phyloP scores from a whole-genome alignment of 1,140 invertebrate species.

The Gonatopus flavifemur region DNA sequence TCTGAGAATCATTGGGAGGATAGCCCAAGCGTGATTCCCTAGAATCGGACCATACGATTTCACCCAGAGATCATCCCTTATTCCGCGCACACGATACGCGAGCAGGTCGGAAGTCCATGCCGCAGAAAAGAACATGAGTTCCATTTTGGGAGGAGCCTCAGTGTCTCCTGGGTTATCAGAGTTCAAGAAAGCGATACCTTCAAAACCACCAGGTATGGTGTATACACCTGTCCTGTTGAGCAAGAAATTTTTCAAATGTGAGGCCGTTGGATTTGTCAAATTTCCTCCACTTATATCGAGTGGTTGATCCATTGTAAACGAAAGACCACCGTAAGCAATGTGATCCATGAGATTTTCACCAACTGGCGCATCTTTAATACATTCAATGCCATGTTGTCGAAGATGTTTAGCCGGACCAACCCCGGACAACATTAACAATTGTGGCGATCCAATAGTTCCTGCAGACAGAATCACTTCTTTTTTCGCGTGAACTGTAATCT shows the following conservation, averaged over 20 bases:
- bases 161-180: constrained; percentile 65
- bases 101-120: constrained; percentile 62
- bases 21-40: constrained; percentile 63
- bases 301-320: constrained; percentile 66
- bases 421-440: no score
- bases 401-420: no score
- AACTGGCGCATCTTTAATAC: constrained; percentile 70
- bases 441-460: constrained; percentile 73
- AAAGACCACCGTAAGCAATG: constrained; percentile 69
- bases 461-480: constrained; percentile 76
- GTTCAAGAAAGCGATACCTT: constrained; percentile 76
- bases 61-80: constrained; percentile 61
- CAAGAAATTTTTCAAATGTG: constrained; percentile 56
- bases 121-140: constrained; percentile 68
- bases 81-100: constrained; percentile 61
- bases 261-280: constrained; percentile 32
- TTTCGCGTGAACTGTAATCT: constrained; percentile 62
- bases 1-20: constrained; percentile 71
- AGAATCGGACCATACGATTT: constrained; percentile 59
- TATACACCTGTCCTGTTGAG: constrained; percentile 67
- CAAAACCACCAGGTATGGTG: constrained; percentile 77
- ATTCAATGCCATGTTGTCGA: constrained; percentile 61
- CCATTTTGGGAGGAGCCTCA: constrained; percentile 73
- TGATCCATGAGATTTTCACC: constrained; percentile 81
- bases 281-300: constrained; percentile 32